These are phyloP conservation scores for Adelphocoris suturalis DNA, from an alignment of 2,888 invertebrate species.

Conservation along the genomic window DNA sequence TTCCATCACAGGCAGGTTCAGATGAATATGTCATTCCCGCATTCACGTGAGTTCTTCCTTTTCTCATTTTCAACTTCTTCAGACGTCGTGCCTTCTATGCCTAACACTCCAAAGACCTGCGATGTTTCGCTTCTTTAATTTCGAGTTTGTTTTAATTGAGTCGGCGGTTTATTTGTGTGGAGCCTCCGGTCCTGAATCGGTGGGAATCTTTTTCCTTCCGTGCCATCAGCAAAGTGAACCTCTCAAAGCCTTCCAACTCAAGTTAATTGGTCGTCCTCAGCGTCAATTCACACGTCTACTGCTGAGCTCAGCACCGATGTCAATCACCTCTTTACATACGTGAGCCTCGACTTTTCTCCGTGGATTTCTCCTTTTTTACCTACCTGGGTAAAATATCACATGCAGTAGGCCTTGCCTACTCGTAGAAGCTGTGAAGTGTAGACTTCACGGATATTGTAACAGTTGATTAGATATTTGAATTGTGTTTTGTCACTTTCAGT, in stretches of 20 bases:
- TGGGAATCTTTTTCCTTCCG: not conserved
- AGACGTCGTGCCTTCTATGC: not conserved
- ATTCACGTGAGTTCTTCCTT: not conserved
- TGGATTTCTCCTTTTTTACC: too few species aligned
- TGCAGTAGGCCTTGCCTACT: too few species aligned
- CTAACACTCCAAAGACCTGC: not conserved
- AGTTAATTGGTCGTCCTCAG: not conserved
- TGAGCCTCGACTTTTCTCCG: too few species aligned
- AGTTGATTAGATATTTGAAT: too few species aligned
- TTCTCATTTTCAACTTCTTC: not conserved
- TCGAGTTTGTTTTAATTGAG: not conserved
- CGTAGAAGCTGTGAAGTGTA: too few species aligned
- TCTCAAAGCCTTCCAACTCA: not conserved
- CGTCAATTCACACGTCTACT: not conserved
- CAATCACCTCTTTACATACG: too few species aligned
- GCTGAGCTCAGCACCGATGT: too few species aligned
- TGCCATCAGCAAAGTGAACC: not conserved
- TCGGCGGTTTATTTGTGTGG: not conserved
- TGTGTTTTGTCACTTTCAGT: too few species aligned
- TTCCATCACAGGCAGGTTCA: not conserved
- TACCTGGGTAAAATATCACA: too few species aligned
- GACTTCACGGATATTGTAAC: too few species aligned
- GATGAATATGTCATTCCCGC: not conserved
- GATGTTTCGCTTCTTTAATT: not conserved
- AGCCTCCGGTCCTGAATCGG: not conserved